These are phyloP conservation scores for Drosophila trichaetosa DNA, from an alignment of 2,888 invertebrate genomes.

Conservation along the genomic window DNA sequence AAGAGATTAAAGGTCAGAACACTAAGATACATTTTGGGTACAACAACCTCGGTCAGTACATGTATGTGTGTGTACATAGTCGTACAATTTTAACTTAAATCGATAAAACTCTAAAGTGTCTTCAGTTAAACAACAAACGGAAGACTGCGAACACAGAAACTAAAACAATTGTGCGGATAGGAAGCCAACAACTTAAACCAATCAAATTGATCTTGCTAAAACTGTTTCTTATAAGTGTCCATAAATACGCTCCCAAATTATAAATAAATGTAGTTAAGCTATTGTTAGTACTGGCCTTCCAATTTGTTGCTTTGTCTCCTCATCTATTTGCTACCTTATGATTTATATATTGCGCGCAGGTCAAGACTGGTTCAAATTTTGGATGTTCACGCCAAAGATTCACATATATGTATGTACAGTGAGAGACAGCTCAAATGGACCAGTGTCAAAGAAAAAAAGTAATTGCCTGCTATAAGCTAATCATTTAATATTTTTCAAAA, in stretches of 20 bases:
- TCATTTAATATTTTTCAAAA: too few species aligned
- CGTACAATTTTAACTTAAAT: constrained; percentile 48
- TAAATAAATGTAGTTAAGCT: background rate
- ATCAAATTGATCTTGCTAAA: background rate
- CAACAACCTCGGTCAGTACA: constrained; percentile 28
- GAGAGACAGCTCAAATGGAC: too few species aligned
- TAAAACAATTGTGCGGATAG: background rate
- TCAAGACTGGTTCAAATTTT: background rate
- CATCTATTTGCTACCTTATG: background rate
- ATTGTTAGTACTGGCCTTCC: background rate
- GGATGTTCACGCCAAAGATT: background rate
- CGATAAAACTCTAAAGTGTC: constrained; percentile 41
- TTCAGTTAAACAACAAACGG: background rate
- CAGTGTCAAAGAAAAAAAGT: too few species aligned
- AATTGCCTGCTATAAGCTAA: too few species aligned
- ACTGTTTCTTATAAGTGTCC: background rate
- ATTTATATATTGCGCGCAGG: background rate
- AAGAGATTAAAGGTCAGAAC: constrained; percentile 23
- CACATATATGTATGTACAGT: background rate
- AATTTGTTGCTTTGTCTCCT: background rate
- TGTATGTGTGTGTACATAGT: constrained; percentile 4
- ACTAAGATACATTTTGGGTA: constrained; percentile 9
- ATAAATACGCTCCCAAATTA: constrained; percentile 1
- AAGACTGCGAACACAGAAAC: background rate
- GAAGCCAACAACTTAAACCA: background rate